phyloP scores from a whole-genome alignment of 2,797 vertebrate species.

The Gambelia wislizenii region DNA sequence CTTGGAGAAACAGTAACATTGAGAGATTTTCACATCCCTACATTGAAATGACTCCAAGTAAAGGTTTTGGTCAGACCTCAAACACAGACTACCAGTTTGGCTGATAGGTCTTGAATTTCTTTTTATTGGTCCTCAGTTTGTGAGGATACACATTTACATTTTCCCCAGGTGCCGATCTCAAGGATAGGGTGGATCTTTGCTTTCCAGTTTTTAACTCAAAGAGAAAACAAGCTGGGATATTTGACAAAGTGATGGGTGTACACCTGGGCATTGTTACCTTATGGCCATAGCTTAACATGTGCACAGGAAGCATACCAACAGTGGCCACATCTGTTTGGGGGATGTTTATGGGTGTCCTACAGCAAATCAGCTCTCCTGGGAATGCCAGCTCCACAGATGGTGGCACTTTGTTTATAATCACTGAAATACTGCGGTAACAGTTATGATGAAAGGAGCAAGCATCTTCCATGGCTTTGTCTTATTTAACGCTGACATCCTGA shows the following conservation, averaged over 20 bases:
- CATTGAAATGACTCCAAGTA: neutral
- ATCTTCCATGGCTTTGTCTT: conserved; percentile 58
- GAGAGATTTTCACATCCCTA: too few relatives aligned
- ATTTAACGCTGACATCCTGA: conserved; percentile 70
- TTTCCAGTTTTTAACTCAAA: neutral
- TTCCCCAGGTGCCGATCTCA: neutral
- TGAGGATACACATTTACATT: neutral
- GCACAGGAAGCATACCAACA: neutral
- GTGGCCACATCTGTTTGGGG: neutral
- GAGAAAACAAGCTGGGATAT: neutral
- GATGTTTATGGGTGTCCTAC: neutral
- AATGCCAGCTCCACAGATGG: rapidly evolving
- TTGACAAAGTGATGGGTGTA: neutral
- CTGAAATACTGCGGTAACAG: rapidly evolving
- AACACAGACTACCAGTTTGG: neutral
- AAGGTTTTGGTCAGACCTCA: neutral
- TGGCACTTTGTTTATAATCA: neutral
- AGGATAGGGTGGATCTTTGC: neutral
- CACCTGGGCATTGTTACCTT: neutral
- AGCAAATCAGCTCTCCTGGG: neutral
- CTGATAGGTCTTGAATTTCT: neutral
- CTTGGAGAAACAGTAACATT: too few relatives aligned
- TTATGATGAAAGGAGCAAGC: conserved; percentile 18
- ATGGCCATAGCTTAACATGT: neutral
- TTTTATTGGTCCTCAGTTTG: neutral